A percentile compares a stretch with the other conserved stretches of the same genome.
Evolutionary conservation across 2,888 invertebrate genomes (phyloP).

Genomic region (Agrochola lota): DNA sequence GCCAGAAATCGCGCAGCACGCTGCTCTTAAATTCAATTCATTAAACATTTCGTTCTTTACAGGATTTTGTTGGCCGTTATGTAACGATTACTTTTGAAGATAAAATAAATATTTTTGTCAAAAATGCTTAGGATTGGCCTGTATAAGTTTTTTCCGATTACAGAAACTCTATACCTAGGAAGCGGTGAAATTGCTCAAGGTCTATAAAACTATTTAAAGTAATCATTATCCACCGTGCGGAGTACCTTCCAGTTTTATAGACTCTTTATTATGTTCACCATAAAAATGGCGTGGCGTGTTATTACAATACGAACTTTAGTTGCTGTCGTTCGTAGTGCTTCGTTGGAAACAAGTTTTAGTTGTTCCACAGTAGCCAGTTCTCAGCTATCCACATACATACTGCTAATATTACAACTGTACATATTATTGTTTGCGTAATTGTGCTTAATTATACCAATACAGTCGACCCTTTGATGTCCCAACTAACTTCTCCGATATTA

Average conservation of each 20-base stretch:
- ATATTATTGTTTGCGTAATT: not conserved
- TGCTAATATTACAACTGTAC: not conserved
- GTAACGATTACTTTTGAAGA: not conserved
- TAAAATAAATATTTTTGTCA: not conserved
- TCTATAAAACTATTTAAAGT: not conserved
- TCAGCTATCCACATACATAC: too few relatives aligned
- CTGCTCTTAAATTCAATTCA: slow-evolving; percentile 17
- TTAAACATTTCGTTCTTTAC: slow-evolving; percentile 13
- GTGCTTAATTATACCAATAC: not conserved
- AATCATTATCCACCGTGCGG: not conserved
- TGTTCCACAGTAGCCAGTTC: not conserved
- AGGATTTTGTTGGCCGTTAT: not conserved
- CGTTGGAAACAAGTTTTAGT: not conserved
- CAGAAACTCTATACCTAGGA: too few relatives aligned
- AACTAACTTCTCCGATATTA: not conserved
- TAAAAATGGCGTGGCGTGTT: too few relatives aligned
- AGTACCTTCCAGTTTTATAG: too few relatives aligned
- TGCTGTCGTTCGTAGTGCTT: too few relatives aligned
- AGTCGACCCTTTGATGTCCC: not conserved
- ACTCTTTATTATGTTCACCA: too few relatives aligned
- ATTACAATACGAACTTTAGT: too few relatives aligned
- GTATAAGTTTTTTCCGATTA: too few relatives aligned
- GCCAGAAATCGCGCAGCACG: slow-evolving; percentile 9
- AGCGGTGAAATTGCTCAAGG: too few relatives aligned
- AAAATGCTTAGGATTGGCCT: not conserved